phyloP scores from a whole-genome alignment of 2,113 vertebrate species.

The Pontoporia blainvillei region DNA sequence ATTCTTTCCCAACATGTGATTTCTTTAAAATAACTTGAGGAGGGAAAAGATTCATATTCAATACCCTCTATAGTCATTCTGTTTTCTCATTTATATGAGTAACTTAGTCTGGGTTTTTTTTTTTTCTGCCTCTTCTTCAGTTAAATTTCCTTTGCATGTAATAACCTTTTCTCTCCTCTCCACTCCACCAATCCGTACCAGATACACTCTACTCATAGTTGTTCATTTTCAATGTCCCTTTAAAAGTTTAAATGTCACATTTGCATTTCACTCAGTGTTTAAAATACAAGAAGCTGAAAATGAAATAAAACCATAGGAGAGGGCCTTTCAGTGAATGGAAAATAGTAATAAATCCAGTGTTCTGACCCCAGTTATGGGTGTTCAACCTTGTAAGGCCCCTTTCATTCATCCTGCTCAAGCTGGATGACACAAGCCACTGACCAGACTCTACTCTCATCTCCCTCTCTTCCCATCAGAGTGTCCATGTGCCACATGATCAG shows the following conservation, averaged over 20 bases:
- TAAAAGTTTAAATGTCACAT: conserved; percentile 65
- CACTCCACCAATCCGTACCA: not conserved
- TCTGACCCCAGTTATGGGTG: conserved; percentile 22
- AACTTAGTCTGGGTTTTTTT: not conserved
- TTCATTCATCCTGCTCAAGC: not conserved
- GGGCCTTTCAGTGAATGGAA: not conserved
- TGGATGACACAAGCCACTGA: not conserved
- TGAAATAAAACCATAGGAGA: conserved; percentile 21
- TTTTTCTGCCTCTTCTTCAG: not conserved
- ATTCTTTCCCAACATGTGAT: not conserved
- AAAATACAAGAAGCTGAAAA: conserved; percentile 55
- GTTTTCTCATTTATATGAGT: not conserved
- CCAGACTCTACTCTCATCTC: not conserved
- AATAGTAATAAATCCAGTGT: conserved; percentile 32
- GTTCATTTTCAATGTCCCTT: conserved; percentile 52
- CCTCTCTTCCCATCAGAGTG: not conserved
- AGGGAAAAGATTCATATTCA: not conserved
- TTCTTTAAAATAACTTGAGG: not conserved
- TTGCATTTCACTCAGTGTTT: conserved; percentile 67
- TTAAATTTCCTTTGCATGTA: conserved; percentile 41
- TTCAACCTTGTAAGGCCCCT: not conserved
- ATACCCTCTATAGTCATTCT: not conserved
- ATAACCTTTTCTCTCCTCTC: conserved; percentile 46
- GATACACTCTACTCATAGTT: conserved; percentile 9
- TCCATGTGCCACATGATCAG: not conserved